A percentile compares a stretch with the other conserved stretches of the same genome.
Evolutionary conservation across 2,797 vertebrate species (phyloP).

Genomic region (Numenius phaeopus): DNA sequence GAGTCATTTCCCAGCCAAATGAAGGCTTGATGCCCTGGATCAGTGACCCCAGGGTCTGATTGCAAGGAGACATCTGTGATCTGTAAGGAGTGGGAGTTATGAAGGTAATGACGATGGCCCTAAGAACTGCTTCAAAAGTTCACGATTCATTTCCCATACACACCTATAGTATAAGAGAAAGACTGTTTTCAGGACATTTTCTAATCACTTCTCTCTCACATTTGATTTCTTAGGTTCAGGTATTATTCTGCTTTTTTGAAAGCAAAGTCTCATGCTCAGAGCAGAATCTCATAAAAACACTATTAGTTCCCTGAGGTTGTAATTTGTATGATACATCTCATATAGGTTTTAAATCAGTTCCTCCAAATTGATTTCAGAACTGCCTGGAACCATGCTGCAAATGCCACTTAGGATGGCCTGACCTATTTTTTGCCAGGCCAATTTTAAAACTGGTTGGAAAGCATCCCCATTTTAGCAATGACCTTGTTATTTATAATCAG

Average conservation of each 20-base stretch:
- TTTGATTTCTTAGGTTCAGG: background rate
- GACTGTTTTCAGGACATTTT: background rate
- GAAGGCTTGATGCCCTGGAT: background rate
- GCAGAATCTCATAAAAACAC: background rate
- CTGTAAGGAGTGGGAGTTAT: background rate
- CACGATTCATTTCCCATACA: background rate
- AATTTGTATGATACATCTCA: background rate
- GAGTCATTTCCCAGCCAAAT: background rate
- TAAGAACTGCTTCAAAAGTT: background rate
- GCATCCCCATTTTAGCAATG: slow-evolving; percentile 5
- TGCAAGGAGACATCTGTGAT: background rate
- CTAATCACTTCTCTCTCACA: background rate
- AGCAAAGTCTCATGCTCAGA: background rate
- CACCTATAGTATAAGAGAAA: background rate
- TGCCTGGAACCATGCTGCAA: background rate
- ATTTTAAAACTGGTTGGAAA: background rate
- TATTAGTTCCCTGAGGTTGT: background rate
- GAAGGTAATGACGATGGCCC: background rate
- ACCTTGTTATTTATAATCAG: slow-evolving; percentile 28
- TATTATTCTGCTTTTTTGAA: slow-evolving; percentile 12
- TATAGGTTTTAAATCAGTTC: background rate
- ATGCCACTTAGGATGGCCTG: background rate
- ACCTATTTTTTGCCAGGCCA: slow-evolving; percentile 24
- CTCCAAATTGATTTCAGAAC: slow-evolving; percentile 3
- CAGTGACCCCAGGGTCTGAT: background rate